Evolutionary conservation across 2,797 vertebrate genomes (phyloP), one percentile per base, ranked within the genome.

Genomic region (Chrysolophus pictus): DNA sequence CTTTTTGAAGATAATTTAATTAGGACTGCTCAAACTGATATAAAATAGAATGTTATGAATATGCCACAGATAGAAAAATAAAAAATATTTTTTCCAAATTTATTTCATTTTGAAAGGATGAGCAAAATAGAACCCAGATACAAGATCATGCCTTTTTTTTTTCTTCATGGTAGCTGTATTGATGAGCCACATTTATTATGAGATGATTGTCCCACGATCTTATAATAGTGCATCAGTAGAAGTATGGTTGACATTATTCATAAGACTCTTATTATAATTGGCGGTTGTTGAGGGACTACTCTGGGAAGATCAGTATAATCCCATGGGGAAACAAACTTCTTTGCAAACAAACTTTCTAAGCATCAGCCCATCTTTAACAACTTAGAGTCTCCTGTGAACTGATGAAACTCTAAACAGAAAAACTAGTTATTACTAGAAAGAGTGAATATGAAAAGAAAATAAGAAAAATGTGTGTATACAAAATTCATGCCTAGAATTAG

Each of bases 371-470:
- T 87, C 23, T 73, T 91, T 85, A 80, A 82, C 26, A 82, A 10
- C 4, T 80, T 80, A 88, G 91, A 85, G 76, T 83, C 23, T 93
- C 60, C 31, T 46, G 22, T 85, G 35, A 81, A 88, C 13, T 22
- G 41, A 69, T 55, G n/a, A 87, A 80, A 41, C 24, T 91, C 41
- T 70, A 29, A 46, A 64, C 79, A 68, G 31, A 73, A 85, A 91
- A 91, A 19, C n/a, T 69, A n/a, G 37, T 55, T 87, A 72, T 90
- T 95, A 87, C 69, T 74, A 84, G 91, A 90, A 94, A 88, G 72
- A 94, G 42, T 8, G 91, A 95, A 90, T 69, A 80, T n/a, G 46
- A 91, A 80, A 10, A 9, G 65, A 93, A 93, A 93, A 96, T 88
- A 91, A 82, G 80, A 94, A 94, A 91, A 93, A 77, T 0, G 11